A percentile compares a stretch with the other conserved stretches of the same genome.
These are phyloP conservation scores for Papilio protenor DNA, from an alignment of 2,888 invertebrate species.

Conservation along the genomic window DNA sequence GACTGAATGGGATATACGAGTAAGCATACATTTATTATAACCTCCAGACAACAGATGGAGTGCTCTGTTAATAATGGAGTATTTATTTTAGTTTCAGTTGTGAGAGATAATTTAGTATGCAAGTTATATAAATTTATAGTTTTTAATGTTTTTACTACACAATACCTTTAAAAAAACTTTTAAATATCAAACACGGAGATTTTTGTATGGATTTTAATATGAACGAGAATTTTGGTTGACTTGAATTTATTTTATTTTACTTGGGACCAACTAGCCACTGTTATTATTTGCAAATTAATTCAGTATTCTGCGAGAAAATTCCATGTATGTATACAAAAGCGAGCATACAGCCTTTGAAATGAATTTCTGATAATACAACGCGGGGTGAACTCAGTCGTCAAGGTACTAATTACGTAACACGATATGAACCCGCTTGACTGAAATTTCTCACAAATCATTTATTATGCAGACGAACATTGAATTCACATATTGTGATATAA, in stretches of 20 bases:
- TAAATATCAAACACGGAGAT: too few species aligned
- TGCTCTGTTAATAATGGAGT: too few species aligned
- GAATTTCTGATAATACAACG: neutral
- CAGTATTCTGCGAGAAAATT: neutral
- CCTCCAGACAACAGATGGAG: neutral
- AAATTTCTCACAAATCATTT: neutral
- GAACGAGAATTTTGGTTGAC: too few species aligned
- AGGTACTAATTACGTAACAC: neutral
- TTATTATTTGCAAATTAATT: neutral
- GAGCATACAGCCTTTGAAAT: neutral
- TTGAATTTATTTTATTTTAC: too few species aligned
- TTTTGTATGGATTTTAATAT: too few species aligned
- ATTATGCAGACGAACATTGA: neutral
- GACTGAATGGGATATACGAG: neutral
- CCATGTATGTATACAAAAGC: neutral
- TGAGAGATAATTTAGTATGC: neutral
- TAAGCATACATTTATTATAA: neutral
- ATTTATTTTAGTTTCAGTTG: too few species aligned
- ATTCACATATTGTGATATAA: neutral
- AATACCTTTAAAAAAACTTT: too few species aligned
- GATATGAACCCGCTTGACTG: neutral
- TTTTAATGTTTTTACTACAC: too few species aligned
- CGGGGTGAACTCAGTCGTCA: neutral
- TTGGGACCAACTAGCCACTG: too few species aligned
- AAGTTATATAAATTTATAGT: neutral